phyloP scores from a whole-genome alignment of 2,888 invertebrate species.

The Holacanthella duospinosa region DNA sequence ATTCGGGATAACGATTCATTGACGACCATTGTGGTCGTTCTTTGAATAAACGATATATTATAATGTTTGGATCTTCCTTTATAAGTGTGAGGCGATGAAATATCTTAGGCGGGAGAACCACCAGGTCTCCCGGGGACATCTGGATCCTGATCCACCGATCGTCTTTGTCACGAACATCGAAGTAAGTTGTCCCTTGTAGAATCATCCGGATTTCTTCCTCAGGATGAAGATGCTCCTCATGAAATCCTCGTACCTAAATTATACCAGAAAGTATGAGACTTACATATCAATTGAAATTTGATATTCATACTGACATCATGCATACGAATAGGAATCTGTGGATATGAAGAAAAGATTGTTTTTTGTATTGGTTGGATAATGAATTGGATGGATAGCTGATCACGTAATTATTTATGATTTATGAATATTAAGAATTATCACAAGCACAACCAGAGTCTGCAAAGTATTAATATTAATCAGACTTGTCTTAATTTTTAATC shows the following conservation, averaged over 20 bases:
- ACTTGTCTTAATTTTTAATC: background rate
- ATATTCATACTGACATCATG: background rate
- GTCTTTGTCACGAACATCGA: constrained; percentile 64
- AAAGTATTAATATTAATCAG: background rate
- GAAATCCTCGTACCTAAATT: constrained; percentile 8
- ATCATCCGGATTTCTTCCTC: constrained; percentile 92
- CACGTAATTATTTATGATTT: no score
- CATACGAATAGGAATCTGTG: background rate
- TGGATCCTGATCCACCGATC: constrained; percentile 89
- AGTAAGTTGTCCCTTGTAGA: constrained; percentile 82
- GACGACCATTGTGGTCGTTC: constrained; percentile 95
- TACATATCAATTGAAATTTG: background rate
- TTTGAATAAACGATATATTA: constrained; percentile 76
- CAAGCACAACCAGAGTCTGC: no score
- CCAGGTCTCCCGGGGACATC: constrained; percentile 72
- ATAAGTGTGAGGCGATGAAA: constrained; percentile 93
- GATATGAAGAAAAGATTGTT: no score
- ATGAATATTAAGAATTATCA: no score
- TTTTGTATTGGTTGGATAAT: no score
- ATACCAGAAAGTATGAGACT: background rate
- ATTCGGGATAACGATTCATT: no score
- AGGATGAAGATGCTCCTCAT: constrained; percentile 79
- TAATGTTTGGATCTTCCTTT: constrained; percentile 65
- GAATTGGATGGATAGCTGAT: no score
- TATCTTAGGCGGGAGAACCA: constrained; percentile 87